These are phyloP conservation scores for Daubentonia madagascariensis DNA, from an alignment of 2,113 vertebrate species.

Conservation along the genomic window DNA sequence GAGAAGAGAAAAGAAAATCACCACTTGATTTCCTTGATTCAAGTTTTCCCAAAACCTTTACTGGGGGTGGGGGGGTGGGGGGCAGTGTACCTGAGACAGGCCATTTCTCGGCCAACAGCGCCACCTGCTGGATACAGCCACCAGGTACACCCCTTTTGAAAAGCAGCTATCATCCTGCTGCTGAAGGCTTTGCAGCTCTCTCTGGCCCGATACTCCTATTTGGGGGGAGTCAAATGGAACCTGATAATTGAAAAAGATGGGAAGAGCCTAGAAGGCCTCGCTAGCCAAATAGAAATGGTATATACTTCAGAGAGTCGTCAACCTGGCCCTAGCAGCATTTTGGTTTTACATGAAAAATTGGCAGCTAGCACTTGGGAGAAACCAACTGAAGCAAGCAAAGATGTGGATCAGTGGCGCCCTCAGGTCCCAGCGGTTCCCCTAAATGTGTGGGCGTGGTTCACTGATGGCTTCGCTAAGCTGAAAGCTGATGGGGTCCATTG, in stretches of 20 bases:
- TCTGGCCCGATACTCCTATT: neutral
- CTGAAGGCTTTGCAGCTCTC: neutral
- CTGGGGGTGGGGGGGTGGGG: no score
- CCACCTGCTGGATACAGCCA: neutral
- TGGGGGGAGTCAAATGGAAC: neutral
- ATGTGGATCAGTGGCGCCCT: neutral
- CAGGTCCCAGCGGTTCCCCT: neutral
- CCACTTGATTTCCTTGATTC: neutral
- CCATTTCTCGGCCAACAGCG: neutral
- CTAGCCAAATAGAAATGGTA: neutral
- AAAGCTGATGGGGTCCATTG: neutral
- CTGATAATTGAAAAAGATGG: neutral
- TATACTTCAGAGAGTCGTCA: neutral
- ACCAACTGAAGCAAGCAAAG: neutral
- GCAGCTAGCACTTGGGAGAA: neutral
- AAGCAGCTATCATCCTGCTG: neutral
- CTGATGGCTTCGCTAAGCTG: neutral
- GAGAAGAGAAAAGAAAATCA: neutral
- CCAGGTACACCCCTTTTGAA: neutral
- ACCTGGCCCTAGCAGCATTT: neutral
- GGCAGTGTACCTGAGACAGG: neutral
- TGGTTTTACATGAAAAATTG: neutral
- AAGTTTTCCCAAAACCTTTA: neutral
- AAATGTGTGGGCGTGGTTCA: neutral
- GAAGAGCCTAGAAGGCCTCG: neutral